Evolutionary conservation across 2,113 vertebrate genomes (phyloP), one percentile per base, ranked within the genome.

Genomic region (Myotis davidii): DNA sequence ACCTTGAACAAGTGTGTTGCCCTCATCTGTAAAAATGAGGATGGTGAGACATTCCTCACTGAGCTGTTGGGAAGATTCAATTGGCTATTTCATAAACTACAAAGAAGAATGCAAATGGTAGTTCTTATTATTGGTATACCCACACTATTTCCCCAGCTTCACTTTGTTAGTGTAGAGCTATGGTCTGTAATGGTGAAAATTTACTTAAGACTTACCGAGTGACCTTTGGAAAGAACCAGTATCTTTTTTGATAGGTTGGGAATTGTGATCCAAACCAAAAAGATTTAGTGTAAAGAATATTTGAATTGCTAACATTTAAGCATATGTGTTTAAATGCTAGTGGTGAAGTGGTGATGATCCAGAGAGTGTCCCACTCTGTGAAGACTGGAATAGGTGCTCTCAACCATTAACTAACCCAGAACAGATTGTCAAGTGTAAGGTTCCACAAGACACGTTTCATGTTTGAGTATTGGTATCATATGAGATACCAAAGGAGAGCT

Each of bases 381-480:
- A 91, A 81, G 29, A 61, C 12, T 9, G 13, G 6, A 27, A 25
- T 8, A 12, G 25, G 59, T 7, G 29, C 0, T 21, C 21, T 39
- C 42, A 84, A 11, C 12, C 56, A 72, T 83, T n/a, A 29, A n/a
- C 69, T 67, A 84, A 74, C 70, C 45, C 34, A 50, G 77, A 90
- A 50, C 70, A 89, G 85, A 87, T 23, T 69, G 82, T 70, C 52
- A 54, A 89, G 61, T 67, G 7, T 27, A 50, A 96, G 85, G 76
- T 79, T 86, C 91, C 81, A 45, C 17, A 91, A 92, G 91, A 34
- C 25, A 12, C n/a, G 29, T 42, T 93, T 93, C 34, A 3, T 90
- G 29, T 54, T 39, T 88, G 70, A 94, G 70, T 54, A 83, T 50
- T 59, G 25, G 25, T 59, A 45, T 96, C 73, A 23, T 13, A 88